Base-by-base conservation (phyloP, 2,113 vertebrate species). In the Lagopus leucura region DNA sequence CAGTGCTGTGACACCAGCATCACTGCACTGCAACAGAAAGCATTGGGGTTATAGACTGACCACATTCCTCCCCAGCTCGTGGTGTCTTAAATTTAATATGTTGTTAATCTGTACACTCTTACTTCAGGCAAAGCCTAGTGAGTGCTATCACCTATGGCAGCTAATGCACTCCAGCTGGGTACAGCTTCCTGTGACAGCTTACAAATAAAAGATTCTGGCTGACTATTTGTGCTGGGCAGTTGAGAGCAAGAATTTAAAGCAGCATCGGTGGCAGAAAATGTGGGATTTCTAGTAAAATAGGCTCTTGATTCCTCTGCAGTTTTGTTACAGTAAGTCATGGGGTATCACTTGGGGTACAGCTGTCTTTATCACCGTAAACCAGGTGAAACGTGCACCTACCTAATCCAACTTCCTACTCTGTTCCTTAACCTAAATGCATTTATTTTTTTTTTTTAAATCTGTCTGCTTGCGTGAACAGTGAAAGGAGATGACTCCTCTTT, bases 81-180 rank as follows among this genome's bases (percentile, higher is more conserved):
- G 54, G 18, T 19, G 32, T 58, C 19, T 58, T 58, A n/a, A 16
- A 27, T 63, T 36, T 14, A 24, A 7, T 38, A 38, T 18, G 9
- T 63, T 40, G 36, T 63, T 40, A 27, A 28, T 63, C 34, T 63
- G 61, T 27, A 38, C 16, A 3, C 11, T 61, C 3, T 71, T 4
- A 5, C 48, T 78, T 65, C 27, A 67, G 36, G 61, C 36, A 57
- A 13, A 45, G 8, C 45, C 55, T 28, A 14, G 42, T 7, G 50
- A 66, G 18, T 0, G 2, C 77, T 76, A 5, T 54, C 54, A 64
- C 52, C 19, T 13, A 2, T 5, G 66, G 61, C 48, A 87, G 69
- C 65, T 1, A 4, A 15, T 55, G 1, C 6, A 12, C 28, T 4
- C 1, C 28, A 7, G 34, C 57, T 71, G 16, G 4, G 5, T 8